phyloP scores from a whole-genome alignment of 2,888 invertebrate genomes.

The Lithophane ornitopus region DNA sequence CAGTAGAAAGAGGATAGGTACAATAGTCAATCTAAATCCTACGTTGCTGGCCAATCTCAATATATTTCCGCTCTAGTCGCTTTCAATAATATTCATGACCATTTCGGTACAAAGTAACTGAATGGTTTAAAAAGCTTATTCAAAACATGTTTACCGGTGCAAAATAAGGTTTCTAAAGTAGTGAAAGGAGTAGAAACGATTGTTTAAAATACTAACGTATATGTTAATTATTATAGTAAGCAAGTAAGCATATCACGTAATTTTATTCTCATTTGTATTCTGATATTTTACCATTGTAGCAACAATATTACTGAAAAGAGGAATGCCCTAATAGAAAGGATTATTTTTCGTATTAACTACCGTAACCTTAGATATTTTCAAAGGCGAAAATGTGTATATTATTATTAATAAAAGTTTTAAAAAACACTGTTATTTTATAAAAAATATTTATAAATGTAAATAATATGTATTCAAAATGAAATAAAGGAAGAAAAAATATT shows the following conservation, averaged over 20 bases:
- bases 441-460: too few relatives aligned
- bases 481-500: too few relatives aligned
- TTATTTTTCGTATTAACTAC: not conserved
- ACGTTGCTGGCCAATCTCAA: not conserved
- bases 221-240: not conserved
- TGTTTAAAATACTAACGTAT: not conserved
- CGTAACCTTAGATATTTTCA: not conserved
- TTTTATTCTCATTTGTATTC: not conserved
- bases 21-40: not conserved
- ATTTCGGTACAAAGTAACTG: conserved; percentile 2
- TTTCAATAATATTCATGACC: conserved; percentile 1
- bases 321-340: not conserved
- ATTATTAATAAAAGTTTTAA: too few relatives aligned
- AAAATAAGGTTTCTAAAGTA: not conserved
- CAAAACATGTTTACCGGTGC: conserved; percentile 1
- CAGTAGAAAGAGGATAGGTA: not conserved
- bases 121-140: not conserved
- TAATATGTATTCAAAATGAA: too few relatives aligned
- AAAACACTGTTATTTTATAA: too few relatives aligned
- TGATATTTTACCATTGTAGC: not conserved
- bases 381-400: not conserved
- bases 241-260: not conserved
- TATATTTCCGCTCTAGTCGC: not conserved
- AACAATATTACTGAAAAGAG: not conserved
- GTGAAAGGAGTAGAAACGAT: not conserved